Conservation (phyloP, 1,140 invertebrate genomes). For the Samia ricini region DNA sequence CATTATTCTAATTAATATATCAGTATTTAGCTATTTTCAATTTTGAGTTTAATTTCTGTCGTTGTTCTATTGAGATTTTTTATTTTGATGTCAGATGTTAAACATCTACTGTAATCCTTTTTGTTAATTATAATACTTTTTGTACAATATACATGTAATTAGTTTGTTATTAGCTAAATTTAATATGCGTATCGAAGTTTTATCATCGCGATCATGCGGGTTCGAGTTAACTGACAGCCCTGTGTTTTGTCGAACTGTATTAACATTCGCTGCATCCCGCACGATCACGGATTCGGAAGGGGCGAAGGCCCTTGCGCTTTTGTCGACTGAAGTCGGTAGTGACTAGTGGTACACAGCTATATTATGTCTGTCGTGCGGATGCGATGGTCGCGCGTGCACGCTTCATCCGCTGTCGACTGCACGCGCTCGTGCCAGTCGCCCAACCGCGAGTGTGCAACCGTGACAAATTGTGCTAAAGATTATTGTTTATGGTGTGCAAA, state of each 20-base stretch:
- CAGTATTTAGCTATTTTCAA: too few relatives aligned
- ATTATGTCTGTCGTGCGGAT: conserved; percentile 58
- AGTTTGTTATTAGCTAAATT: neutral
- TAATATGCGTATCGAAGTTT: neutral
- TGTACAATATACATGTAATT: too few relatives aligned
- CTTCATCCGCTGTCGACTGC: conserved; percentile 30
- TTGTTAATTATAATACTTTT: too few relatives aligned
- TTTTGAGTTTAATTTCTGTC: too few relatives aligned
- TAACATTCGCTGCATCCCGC: conserved; percentile 69
- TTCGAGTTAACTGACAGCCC: conserved; percentile 25
- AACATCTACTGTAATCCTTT: too few relatives aligned
- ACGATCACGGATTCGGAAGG: conserved; percentile 68
- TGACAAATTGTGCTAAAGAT: conserved; percentile 49
- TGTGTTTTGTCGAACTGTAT: conserved; percentile 27
- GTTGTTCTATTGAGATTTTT: too few relatives aligned
- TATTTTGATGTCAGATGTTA: too few relatives aligned
- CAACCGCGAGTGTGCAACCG: conserved; percentile 28
- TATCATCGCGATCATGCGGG: conserved; percentile 20
- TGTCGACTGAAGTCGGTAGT: conserved; percentile 27
- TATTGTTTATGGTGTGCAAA: conserved; percentile 55
- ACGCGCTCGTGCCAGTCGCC: conserved; percentile 32
- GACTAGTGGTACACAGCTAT: neutral
- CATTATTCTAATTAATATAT: too few relatives aligned
- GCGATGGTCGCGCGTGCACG: conserved; percentile 64
- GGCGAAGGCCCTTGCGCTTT: conserved; percentile 66